Conservation (phyloP, 1,140 invertebrate species). For the Sminthurinus signatus region DNA sequence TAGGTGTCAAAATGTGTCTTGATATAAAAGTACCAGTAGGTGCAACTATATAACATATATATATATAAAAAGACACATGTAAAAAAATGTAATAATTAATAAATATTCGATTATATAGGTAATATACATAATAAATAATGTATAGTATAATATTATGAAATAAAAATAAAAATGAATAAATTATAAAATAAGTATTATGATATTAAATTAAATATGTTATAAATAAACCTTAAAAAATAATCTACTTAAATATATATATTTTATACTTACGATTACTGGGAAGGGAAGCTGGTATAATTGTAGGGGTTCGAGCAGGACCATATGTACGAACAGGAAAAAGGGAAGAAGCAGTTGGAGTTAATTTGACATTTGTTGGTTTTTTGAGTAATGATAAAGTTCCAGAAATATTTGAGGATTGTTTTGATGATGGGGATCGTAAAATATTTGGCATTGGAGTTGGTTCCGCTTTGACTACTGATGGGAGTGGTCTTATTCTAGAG, state of each 20-base stretch:
- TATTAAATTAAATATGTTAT: too few species aligned
- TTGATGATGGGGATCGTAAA: neutral
- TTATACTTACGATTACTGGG: too few species aligned
- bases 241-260: too few species aligned
- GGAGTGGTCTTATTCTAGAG: conserved; percentile 12
- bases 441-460: conserved; percentile 14
- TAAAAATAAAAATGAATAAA: too few species aligned
- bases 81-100: too few species aligned
- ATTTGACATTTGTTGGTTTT: neutral
- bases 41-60: too few species aligned
- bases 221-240: too few species aligned
- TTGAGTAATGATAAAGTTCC: neutral
- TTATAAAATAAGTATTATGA: too few species aligned
- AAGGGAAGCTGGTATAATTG: neutral
- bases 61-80: too few species aligned
- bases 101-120: too few species aligned
- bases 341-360: conserved; percentile 13
- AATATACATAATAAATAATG: neutral
- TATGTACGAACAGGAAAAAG: conserved; percentile 28
- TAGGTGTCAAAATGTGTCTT: conserved; percentile 27
- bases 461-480: conserved; percentile 14
- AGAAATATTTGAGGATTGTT: neutral
- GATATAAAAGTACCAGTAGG: too few species aligned
- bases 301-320: conserved; percentile 19
- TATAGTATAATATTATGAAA: too few species aligned